Evolutionary conservation across 1,140 invertebrate species (phyloP).

Genomic region (Monochamus saltuarius): DNA sequence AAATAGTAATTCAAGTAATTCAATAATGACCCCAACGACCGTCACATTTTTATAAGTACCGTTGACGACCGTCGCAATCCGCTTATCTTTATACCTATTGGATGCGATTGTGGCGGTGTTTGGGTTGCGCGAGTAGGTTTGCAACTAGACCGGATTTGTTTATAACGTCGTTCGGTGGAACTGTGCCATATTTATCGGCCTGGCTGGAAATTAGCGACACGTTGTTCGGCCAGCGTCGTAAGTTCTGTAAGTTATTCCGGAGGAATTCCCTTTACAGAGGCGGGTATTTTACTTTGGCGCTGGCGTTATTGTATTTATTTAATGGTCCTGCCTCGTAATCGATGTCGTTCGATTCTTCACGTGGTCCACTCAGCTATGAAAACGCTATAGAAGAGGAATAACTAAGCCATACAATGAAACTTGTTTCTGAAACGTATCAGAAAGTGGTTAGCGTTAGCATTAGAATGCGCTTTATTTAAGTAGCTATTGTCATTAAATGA

Average conservation of each 20-base stretch:
- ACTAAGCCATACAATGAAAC: too few relatives aligned
- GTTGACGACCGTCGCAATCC: background rate
- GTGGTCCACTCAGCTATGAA: background rate
- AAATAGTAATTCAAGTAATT: too few relatives aligned
- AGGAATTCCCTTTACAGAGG: constrained; percentile 15
- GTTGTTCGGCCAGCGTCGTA: constrained; percentile 19
- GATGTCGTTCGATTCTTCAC: background rate
- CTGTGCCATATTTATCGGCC: constrained; percentile 11
- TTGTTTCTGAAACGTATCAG: too few relatives aligned
- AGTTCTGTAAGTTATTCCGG: constrained; percentile 15
- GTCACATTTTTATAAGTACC: constrained; percentile 7
- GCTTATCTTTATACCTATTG: constrained; percentile 4
- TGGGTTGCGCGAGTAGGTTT: constrained; percentile 14
- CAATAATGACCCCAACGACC: background rate
- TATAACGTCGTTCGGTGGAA: constrained; percentile 8
- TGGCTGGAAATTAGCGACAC: constrained; percentile 19
- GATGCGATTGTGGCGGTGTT: constrained; percentile 1
- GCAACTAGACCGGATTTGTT: constrained; percentile 9
- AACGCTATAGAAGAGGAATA: too few relatives aligned
- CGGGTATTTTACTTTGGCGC: constrained; percentile 4
- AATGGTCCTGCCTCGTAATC: constrained; percentile 2
- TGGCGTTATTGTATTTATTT: constrained; percentile 9
- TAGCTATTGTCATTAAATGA: too few relatives aligned
- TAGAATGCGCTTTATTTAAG: too few relatives aligned
- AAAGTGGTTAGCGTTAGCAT: too few relatives aligned